A percentile compares a stretch with the other conserved stretches of the same genome.
Conservation (phyloP, 2,113 vertebrate species). For the Menidia beryllina region DNA sequence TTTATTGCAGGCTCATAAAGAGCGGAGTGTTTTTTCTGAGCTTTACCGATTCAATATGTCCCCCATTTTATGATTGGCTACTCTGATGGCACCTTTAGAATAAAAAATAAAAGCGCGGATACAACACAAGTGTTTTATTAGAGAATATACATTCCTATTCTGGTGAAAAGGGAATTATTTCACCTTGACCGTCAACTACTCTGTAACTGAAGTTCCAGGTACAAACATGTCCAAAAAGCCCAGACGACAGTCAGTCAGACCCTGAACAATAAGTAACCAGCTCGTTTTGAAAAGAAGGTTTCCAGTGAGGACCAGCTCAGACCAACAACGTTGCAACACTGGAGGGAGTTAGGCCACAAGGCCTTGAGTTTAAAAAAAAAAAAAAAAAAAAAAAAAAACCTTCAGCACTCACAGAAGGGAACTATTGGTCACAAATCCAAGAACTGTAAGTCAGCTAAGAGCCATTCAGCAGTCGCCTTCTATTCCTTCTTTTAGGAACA, state of each 20-base stretch:
- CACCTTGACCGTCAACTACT: background rate
- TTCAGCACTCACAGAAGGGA: conserved; percentile 30
- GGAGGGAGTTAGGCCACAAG: conserved; percentile 7
- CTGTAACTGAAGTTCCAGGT: too few species aligned
- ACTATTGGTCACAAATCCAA: conserved; percentile 23
- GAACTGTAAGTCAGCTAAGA: background rate
- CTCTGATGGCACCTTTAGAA: too few species aligned
- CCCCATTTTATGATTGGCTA: background rate
- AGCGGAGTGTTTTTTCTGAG: background rate
- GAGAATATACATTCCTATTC: too few species aligned
- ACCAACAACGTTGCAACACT: conserved; percentile 28
- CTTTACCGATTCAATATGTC: background rate
- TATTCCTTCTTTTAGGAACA: background rate
- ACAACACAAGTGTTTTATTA: too few species aligned
- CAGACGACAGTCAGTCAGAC: too few species aligned
- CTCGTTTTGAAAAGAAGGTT: background rate
- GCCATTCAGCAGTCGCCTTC: background rate
- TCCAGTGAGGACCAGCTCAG: conserved; percentile 18
- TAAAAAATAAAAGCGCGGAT: too few species aligned
- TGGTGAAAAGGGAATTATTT: too few species aligned
- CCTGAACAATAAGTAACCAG: conserved; percentile 27
- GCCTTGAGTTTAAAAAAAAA: background rate
- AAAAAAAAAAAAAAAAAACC: conserved; percentile 1
- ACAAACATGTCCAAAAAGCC: too few species aligned
- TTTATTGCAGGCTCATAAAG: background rate